phyloP scores from a whole-genome alignment of 2,888 invertebrate genomes.

The Melinopterus prodromus region DNA sequence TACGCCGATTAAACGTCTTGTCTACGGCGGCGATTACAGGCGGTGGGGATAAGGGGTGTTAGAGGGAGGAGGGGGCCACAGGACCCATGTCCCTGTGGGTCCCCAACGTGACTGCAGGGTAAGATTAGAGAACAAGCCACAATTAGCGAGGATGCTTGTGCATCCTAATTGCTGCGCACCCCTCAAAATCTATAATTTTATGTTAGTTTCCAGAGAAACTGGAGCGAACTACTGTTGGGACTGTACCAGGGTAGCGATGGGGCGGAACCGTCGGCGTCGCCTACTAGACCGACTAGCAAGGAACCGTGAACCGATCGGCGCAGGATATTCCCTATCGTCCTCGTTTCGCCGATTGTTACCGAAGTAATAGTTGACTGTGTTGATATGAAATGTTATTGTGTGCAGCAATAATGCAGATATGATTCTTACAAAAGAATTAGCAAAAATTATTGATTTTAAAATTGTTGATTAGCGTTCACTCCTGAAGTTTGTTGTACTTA shows the following conservation, averaged over 20 bases:
- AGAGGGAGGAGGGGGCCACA: conserved; percentile 7
- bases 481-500: too few relatives aligned
- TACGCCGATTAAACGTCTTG: conserved; percentile 39
- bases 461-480: too few relatives aligned
- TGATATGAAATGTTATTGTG: neutral
- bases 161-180: conserved; percentile 52
- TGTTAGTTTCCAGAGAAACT: conserved; percentile 45
- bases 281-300: neutral
- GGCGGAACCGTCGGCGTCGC: neutral
- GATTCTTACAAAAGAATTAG: too few relatives aligned
- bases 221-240: conserved; percentile 36
- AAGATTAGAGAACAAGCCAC: conserved; percentile 57
- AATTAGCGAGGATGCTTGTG: conserved; percentile 53
- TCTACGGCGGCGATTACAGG: conserved; percentile 35
- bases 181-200: conserved; percentile 55
- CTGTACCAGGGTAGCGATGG: neutral
- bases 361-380: neutral
- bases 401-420: neutral
- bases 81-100: conserved; percentile 20
- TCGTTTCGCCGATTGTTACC: neutral
- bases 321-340: neutral
- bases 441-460: too few relatives aligned
- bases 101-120: conserved; percentile 51
- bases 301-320: neutral
- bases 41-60: conserved; percentile 15